Percentiles rank a stretch among this genome's conserved stretches.
Conservation (phyloP, 1,140 invertebrate genomes). For the Drosophila lini region DNA sequence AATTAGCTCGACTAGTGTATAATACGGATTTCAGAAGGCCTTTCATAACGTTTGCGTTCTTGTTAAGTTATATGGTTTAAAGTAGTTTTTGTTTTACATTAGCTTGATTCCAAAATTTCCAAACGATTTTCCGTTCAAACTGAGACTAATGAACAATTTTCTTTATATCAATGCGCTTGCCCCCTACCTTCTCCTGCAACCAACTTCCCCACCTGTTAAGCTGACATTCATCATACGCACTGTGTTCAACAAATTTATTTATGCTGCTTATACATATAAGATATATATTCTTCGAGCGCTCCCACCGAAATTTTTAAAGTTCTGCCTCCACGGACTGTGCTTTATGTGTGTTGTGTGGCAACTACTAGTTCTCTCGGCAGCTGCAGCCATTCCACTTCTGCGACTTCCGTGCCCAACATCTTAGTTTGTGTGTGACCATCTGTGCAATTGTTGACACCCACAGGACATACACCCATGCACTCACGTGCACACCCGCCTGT, state of each 20-base stretch:
- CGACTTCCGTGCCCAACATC: constrained; percentile 36
- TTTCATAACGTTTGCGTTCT: constrained; percentile 14
- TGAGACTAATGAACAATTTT: not conserved
- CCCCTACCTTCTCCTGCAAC: not conserved
- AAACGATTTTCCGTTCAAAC: too few relatives aligned
- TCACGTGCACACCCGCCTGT: constrained; percentile 17
- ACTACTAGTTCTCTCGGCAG: constrained; percentile 53
- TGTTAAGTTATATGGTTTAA: not conserved
- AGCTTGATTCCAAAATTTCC: not conserved
- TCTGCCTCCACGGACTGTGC: constrained; percentile 30
- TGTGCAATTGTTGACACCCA: constrained; percentile 79
- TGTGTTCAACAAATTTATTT: constrained; percentile 35
- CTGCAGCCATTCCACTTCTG: constrained; percentile 54
- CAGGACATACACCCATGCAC: constrained; percentile 34
- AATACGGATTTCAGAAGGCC: constrained; percentile 1
- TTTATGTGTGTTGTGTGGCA: constrained; percentile 44
- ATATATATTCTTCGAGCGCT: constrained; percentile 13
- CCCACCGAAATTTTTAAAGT: constrained; percentile 57
- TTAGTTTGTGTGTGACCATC: constrained; percentile 65
- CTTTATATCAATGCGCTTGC: not conserved
- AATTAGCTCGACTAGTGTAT: constrained; percentile 16
- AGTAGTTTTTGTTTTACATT: not conserved
- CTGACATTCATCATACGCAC: constrained; percentile 64
- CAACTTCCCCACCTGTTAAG: constrained; percentile 44
- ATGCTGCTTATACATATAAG: constrained; percentile 8